A percentile compares a stretch with the other conserved stretches of the same genome.
Conservation (phyloP, 2,113 vertebrate species). For the Dicerorhinus sumatrensis region DNA sequence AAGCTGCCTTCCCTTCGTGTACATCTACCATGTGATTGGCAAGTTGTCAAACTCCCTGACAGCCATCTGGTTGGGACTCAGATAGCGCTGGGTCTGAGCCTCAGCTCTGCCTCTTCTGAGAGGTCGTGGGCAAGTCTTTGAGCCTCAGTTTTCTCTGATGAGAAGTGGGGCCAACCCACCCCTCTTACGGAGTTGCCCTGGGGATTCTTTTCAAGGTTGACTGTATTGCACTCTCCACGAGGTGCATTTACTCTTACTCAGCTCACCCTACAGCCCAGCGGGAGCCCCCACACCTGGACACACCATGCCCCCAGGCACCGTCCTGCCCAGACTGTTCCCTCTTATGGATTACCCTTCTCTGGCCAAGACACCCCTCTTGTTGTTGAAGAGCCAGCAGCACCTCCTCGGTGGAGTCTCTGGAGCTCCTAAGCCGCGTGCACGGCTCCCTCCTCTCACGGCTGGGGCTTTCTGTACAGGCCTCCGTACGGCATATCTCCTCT, state of each 20-base stretch:
- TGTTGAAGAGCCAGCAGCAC: no score
- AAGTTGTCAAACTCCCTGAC: neutral
- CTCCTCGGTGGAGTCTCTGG: neutral
- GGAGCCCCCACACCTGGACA: neutral
- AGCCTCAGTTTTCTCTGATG: neutral
- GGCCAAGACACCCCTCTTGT: neutral
- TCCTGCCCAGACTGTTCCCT: neutral
- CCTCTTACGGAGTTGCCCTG: neutral
- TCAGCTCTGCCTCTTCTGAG: neutral
- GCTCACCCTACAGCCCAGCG: neutral
- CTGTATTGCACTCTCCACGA: no score
- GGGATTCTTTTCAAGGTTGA: neutral
- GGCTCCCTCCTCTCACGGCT: neutral
- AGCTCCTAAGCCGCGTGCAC: neutral
- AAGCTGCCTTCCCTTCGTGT: neutral
- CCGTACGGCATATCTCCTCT: neutral
- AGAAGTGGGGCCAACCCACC: neutral
- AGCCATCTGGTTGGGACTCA: neutral
- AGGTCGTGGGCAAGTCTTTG: neutral
- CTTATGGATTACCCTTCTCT: neutral
- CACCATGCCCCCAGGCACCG: fast-evolving
- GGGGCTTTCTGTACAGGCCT: neutral
- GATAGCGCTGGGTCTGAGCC: neutral
- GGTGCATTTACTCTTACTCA: no score
- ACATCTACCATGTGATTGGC: neutral